Evolutionary conservation across 2,888 invertebrate genomes (phyloP).

Genomic region (Acrobasis repandana): DNA sequence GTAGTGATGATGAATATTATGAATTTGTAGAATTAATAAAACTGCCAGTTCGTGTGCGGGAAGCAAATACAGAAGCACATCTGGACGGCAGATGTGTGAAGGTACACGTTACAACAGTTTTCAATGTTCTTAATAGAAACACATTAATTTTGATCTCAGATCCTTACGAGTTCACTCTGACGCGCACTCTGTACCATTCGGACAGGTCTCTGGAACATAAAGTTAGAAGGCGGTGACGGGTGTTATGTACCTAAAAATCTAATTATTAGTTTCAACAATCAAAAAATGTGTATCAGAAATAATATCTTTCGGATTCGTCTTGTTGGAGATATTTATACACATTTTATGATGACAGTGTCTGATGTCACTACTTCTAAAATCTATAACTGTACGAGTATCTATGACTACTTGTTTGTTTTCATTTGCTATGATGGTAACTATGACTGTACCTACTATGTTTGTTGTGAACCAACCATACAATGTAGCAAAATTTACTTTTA

Average conservation of each 20-base stretch:
- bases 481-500: slow-evolving; percentile 27
- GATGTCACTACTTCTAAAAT: slow-evolving; percentile 40
- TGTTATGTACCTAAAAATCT: slow-evolving; percentile 53
- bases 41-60: slow-evolving; percentile 75
- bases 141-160: slow-evolving; percentile 77
- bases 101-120: slow-evolving; percentile 79
- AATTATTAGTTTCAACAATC: slow-evolving; percentile 31
- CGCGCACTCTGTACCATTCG: slow-evolving; percentile 92
- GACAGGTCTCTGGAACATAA: slow-evolving; percentile 86
- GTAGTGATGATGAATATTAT: slow-evolving; percentile 4
- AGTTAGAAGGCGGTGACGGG: slow-evolving; percentile 73
- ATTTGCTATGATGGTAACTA: slow-evolving; percentile 44
- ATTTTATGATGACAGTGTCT: slow-evolving; percentile 35
- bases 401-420: slow-evolving; percentile 38
- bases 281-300: slow-evolving; percentile 40
- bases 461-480: slow-evolving; percentile 32
- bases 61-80: slow-evolving; percentile 74
- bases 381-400: slow-evolving; percentile 35
- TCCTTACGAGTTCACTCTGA: slow-evolving; percentile 93
- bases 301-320: slow-evolving; percentile 25
- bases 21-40: slow-evolving; percentile 37
- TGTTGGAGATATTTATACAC: slow-evolving; percentile 31
- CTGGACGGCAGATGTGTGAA: slow-evolving; percentile 80
- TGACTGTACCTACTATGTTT: slow-evolving; percentile 43
- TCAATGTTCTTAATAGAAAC: slow-evolving; percentile 74